Percentiles rank a stretch among this genome's conserved stretches.
Conservation (phyloP, 2,797 vertebrate genomes). For the Poeciliopsis gracilis region DNA sequence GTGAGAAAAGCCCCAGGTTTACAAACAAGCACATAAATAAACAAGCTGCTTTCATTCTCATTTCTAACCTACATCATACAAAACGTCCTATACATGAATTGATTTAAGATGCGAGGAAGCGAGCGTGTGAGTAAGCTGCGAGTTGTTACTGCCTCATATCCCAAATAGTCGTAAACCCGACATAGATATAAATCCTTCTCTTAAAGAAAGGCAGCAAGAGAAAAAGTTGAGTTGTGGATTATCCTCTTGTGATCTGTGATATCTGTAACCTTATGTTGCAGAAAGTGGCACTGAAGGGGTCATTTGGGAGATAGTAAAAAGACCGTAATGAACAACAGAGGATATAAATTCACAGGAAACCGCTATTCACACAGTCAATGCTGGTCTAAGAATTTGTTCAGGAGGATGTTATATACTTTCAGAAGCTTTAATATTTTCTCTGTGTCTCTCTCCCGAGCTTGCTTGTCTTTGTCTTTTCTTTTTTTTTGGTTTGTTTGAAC, state of each 20-base stretch:
- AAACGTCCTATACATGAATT: neutral
- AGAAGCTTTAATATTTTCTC: conserved; percentile 38
- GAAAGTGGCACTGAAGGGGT: conserved; percentile 30
- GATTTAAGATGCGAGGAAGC: neutral
- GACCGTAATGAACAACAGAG: conserved; percentile 39
- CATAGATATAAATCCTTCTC: neutral
- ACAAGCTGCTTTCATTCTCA: conserved; percentile 31
- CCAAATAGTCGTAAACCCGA: neutral
- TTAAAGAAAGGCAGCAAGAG: neutral
- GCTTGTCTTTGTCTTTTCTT: conserved; percentile 7
- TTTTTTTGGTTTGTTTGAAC: conserved; percentile 40
- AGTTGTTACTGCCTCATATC: neutral
- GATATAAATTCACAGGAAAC: conserved; percentile 41
- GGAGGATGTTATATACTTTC: conserved; percentile 44
- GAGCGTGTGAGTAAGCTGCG: neutral
- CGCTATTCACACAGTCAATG: conserved; percentile 39
- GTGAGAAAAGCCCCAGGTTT: conserved; percentile 44
- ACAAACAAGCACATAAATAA: conserved; percentile 38
- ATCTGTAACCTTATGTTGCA: conserved; percentile 43
- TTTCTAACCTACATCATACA: neutral
- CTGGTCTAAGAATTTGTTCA: conserved; percentile 32
- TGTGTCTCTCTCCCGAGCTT: conserved; percentile 5
- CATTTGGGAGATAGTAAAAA: conserved; percentile 43
- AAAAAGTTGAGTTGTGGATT: conserved; percentile 7
- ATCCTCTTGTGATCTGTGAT: conserved; percentile 37